Evolutionary conservation across 2,888 invertebrate species (phyloP).

Genomic region (Metallyticus violacea): DNA sequence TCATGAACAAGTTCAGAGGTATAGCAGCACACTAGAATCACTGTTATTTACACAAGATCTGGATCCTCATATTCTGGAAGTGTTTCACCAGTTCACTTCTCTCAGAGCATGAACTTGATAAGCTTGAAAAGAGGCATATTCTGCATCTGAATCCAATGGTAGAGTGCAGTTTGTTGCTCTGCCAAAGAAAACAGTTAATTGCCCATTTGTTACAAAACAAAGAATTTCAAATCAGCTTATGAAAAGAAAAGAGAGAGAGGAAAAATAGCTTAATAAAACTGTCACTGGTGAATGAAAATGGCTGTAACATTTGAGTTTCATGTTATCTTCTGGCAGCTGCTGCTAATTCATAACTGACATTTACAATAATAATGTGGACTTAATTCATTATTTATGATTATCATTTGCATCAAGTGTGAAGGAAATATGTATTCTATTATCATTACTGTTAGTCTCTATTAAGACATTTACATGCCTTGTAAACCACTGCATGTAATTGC

Average conservation of each 20-base stretch:
- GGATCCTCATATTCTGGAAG: conserved; percentile 92
- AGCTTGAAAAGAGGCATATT: too few species aligned
- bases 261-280: too few species aligned
- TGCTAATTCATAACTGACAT: background rate
- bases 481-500: background rate
- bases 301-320: background rate
- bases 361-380: background rate
- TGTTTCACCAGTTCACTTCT: conserved; percentile 96
- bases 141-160: too few species aligned
- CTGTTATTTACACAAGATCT: conserved; percentile 94
- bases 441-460: background rate
- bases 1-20: conserved; percentile 95
- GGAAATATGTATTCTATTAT: background rate
- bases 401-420: background rate
- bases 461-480: background rate
- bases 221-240: too few species aligned
- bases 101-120: conserved; percentile 61
- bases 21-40: conserved; percentile 91
- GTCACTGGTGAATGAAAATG: too few species aligned
- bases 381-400: background rate
- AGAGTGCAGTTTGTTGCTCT: too few species aligned
- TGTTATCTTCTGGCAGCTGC: background rate
- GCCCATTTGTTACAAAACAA: too few species aligned
- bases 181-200: too few species aligned
- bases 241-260: too few species aligned